phyloP scores from a whole-genome alignment of 2,888 invertebrate genomes.

The Orthosia incerta region DNA sequence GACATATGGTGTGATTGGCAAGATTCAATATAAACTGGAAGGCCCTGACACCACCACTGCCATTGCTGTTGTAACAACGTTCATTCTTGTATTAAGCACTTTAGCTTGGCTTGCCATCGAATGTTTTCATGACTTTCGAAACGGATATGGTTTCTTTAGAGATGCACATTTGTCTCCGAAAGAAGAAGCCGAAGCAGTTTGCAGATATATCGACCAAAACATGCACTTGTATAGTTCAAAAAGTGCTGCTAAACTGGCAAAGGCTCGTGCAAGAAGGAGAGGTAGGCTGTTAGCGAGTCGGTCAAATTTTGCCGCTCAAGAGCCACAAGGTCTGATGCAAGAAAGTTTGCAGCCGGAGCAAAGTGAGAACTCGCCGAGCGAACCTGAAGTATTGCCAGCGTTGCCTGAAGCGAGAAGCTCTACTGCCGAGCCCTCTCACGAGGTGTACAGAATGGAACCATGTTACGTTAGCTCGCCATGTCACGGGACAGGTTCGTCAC shows the following conservation, averaged over 20 bases:
- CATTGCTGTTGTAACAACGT: slow-evolving; percentile 80
- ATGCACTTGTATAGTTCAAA: slow-evolving; percentile 75
- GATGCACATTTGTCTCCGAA: slow-evolving; percentile 82
- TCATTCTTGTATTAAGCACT: slow-evolving; percentile 79
- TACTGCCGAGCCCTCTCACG: slow-evolving; percentile 64
- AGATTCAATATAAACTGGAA: slow-evolving; percentile 75
- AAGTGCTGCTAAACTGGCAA: slow-evolving; percentile 78
- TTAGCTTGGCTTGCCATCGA: slow-evolving; percentile 82
- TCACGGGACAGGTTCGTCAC: slow-evolving; percentile 76
- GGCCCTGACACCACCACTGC: slow-evolving; percentile 80
- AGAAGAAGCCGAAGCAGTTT: slow-evolving; percentile 84
- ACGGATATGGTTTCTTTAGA: slow-evolving; percentile 85
- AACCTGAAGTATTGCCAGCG: slow-evolving; percentile 75
- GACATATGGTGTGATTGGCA: slow-evolving; percentile 85
- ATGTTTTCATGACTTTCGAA: slow-evolving; percentile 82
- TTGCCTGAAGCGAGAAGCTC: slow-evolving; percentile 75
- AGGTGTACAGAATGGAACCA: slow-evolving; percentile 78
- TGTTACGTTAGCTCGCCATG: slow-evolving; percentile 80
- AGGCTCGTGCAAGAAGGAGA: slow-evolving; percentile 78
- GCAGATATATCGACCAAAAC: slow-evolving; percentile 83
- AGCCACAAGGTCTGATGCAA: slow-evolving; percentile 78
- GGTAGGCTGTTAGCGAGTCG: slow-evolving; percentile 74
- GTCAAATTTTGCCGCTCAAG: slow-evolving; percentile 78
- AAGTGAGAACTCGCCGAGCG: slow-evolving; percentile 67
- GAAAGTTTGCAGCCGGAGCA: slow-evolving; percentile 54